Percentiles rank a stretch among this genome's conserved stretches.
These are phyloP conservation scores for Eulithis testata DNA, from an alignment of 2,888 invertebrate genomes.

Conservation along the genomic window DNA sequence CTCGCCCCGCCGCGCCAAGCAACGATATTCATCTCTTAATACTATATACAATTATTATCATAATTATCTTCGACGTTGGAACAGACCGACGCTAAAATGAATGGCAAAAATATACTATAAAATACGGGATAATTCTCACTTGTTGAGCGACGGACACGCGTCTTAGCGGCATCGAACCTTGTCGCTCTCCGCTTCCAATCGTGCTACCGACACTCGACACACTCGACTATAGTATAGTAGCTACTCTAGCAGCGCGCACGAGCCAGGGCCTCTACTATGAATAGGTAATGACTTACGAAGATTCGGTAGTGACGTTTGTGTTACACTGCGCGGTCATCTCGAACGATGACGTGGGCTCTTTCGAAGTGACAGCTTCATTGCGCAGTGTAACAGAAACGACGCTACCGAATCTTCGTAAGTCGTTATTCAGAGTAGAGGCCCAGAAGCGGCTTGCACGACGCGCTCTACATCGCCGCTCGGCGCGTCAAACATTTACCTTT, in stretches of 20 bases:
- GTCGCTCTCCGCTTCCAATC: conserved; percentile 32
- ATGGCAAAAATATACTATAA: conserved; percentile 75
- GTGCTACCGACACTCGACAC: conserved; percentile 45
- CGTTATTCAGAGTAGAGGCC: no score
- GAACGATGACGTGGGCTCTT: no score
- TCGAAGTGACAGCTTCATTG: no score
- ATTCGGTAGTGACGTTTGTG: no score
- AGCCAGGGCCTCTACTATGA: no score
- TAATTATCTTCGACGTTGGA: conserved; percentile 59
- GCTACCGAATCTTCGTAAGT: no score
- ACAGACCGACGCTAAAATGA: conserved; percentile 66
- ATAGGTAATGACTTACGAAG: no score
- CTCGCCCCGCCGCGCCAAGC: conserved; percentile 62
- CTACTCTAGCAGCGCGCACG: conserved; percentile 41
- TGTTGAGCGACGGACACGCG: conserved; percentile 53
- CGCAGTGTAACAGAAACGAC: no score
- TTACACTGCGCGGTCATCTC: no score
- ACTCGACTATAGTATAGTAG: conserved; percentile 17
- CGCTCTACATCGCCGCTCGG: conserved; percentile 56
- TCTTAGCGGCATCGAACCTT: conserved; percentile 28
- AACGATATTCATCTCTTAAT: conserved; percentile 67
- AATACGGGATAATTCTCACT: conserved; percentile 62
- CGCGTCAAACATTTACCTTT: conserved; percentile 59
- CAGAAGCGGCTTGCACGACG: no score
- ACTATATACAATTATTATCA: conserved; percentile 78